These are phyloP conservation scores for Coenonympha arcania DNA, from an alignment of 2,888 invertebrate species.

Conservation along the genomic window DNA sequence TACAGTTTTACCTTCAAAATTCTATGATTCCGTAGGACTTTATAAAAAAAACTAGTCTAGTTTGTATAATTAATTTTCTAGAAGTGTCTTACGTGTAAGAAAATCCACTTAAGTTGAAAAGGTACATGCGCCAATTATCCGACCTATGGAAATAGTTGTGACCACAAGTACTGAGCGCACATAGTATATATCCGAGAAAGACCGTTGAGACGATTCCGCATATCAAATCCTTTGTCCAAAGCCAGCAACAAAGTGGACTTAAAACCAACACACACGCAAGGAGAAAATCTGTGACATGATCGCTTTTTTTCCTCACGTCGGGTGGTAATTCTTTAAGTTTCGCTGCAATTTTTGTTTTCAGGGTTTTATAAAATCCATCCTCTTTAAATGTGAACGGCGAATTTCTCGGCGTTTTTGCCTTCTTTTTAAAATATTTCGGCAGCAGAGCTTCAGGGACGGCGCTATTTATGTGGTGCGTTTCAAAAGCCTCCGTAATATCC, in stretches of 20 bases:
- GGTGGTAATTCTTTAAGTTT: constrained; percentile 71
- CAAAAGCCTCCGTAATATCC: constrained; percentile 78
- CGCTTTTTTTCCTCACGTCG: constrained; percentile 47
- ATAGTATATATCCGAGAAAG: constrained; percentile 41
- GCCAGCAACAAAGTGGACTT: constrained; percentile 47
- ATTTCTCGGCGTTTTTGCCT: constrained; percentile 77
- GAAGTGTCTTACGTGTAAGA: constrained; percentile 72
- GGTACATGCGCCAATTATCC: constrained; percentile 87
- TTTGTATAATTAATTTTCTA: no score
- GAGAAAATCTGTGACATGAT: constrained; percentile 46
- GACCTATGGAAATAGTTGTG: constrained; percentile 88
- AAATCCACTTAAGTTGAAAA: constrained; percentile 80
- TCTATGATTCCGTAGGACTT: no score
- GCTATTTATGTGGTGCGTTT: constrained; percentile 74
- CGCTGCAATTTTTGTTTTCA: constrained; percentile 76
- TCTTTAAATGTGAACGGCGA: constrained; percentile 82
- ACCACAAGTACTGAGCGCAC: constrained; percentile 70
- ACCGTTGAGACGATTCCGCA: constrained; percentile 42
- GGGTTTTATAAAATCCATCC: constrained; percentile 83
- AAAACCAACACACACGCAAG: constrained; percentile 40
- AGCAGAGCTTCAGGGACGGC: constrained; percentile 75
- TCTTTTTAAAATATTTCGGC: constrained; percentile 78
- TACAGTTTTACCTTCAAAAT: no score
- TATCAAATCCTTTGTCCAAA: constrained; percentile 42
- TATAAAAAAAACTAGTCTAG: no score